phyloP scores from a whole-genome alignment of 2,797 vertebrate genomes.

The Microctenopoma steveboyesi region DNA sequence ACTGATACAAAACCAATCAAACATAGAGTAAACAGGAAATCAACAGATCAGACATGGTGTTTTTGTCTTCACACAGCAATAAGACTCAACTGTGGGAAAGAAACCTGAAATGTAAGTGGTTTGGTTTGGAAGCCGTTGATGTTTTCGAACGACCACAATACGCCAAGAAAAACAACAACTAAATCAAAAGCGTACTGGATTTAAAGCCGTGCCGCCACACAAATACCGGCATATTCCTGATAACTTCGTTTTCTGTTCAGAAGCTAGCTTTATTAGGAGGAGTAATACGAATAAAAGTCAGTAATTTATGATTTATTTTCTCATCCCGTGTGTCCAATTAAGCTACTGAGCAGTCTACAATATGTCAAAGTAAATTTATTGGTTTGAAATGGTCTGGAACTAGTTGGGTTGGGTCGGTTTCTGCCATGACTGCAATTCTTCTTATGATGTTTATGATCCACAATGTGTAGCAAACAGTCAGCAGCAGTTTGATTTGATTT shows the following conservation, averaged over 20 bases:
- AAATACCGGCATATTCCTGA: neutral
- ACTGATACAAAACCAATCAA: slow-evolving; percentile 23
- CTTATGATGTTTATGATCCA: slow-evolving; percentile 15
- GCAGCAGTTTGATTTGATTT: slow-evolving; percentile 22
- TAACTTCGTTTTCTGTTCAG: neutral
- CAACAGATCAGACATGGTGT: slow-evolving; percentile 28
- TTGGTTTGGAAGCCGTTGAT: slow-evolving; percentile 40
- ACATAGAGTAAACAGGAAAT: slow-evolving; percentile 29
- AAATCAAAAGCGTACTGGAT: slow-evolving; percentile 11
- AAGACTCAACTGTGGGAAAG: slow-evolving; percentile 28
- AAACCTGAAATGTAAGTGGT: slow-evolving; percentile 21
- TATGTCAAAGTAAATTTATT: slow-evolving; percentile 7
- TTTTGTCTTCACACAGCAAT: slow-evolving; percentile 31
- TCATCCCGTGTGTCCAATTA: neutral
- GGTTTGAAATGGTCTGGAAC: neutral
- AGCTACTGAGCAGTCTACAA: neutral
- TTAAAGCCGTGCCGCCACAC: neutral
- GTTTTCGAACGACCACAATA: slow-evolving; percentile 46
- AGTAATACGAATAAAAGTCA: neutral
- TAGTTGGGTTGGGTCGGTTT: neutral
- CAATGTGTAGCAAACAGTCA: slow-evolving; percentile 7
- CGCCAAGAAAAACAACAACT: slow-evolving; percentile 32
- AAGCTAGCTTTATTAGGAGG: neutral
- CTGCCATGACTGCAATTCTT: neutral
- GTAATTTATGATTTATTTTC: neutral